Conservation (phyloP, 2,888 invertebrate species). For the Drosophila ezoana region DNA sequence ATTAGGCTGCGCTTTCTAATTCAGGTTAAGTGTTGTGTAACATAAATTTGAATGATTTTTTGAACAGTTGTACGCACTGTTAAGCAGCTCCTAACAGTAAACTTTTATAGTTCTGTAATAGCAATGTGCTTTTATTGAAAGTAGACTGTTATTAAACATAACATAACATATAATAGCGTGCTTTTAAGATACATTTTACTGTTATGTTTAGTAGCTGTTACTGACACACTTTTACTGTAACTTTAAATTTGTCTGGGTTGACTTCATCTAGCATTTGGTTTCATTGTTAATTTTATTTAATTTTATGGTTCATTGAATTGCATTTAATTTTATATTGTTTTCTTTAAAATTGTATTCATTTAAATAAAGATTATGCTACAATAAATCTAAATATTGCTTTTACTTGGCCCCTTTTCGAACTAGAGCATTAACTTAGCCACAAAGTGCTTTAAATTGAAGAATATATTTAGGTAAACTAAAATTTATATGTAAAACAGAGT, state of each 20-base stretch:
- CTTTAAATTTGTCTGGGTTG: too few relatives aligned
- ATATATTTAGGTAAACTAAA: neutral
- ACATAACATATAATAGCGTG: too few relatives aligned
- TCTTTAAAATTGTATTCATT: too few relatives aligned
- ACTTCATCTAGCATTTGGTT: too few relatives aligned
- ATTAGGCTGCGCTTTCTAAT: neutral
- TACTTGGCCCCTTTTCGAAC: neutral
- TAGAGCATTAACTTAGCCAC: neutral
- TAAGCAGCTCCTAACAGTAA: too few relatives aligned
- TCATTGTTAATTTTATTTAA: too few relatives aligned
- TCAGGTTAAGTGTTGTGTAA: neutral
- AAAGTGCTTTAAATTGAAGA: neutral
- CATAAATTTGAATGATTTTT: neutral
- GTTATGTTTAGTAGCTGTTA: too few relatives aligned
- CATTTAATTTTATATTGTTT: too few relatives aligned
- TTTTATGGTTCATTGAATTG: too few relatives aligned
- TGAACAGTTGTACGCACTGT: neutral
- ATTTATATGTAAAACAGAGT: constrained; percentile 7
- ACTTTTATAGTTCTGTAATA: neutral
- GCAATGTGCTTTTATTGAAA: neutral
- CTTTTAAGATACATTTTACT: too few relatives aligned
- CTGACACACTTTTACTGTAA: too few relatives aligned
- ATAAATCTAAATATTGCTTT: neutral
- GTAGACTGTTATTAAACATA: neutral
- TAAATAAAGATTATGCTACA: too few relatives aligned